Evolutionary conservation across 2,113 vertebrate species (phyloP), one percentile per base, ranked within the genome.

Genomic region (Colaptes auratus): DNA sequence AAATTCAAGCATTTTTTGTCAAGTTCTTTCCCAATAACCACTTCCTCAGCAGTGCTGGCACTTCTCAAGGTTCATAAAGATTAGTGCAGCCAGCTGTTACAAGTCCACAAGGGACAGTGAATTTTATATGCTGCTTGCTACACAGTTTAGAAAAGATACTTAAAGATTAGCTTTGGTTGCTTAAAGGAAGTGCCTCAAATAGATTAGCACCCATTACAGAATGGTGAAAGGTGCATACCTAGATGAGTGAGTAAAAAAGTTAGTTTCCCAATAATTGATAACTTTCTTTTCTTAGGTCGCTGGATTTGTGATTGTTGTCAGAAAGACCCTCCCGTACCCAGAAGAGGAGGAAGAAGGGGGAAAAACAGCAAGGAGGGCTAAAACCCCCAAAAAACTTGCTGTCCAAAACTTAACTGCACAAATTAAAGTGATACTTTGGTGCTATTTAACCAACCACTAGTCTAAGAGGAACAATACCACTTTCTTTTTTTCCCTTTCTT

Each of bases 261-360:
- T 71, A 92, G 91, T 81, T 94, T 87, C 93, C 92, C 86, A 92
- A 18, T 96, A 92, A 96, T 82, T 87, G 55, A 92, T 61, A 95
- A 89, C 78, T 96, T 96, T 96, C 39, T 92, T 97, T 95, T 97
- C 90, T 85, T 98, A 99, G 99, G 99, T 97, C 98, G 98, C 97
- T 99, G 99, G 99, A 98, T 99, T 88, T 99, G 99, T 98, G 98
- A 99, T 95, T 98, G 99, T 97, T 99, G 99, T 95, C 98, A 98
- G 95, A 99, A 98, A 97, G 98, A 98, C 16, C 75, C 98, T 92
- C 97, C 97, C 39, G 97, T 98, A 92, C 98, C 98, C 88, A 99
- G 98, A 97, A 99, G 98, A 97, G 99, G 98, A 97, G 97, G 97
- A 98, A 98, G 98, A 98, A 97, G 98, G 97, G 97, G 97, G 48